These are phyloP conservation scores for Drosophila picticornis DNA, from an alignment of 2,888 invertebrate genomes.

Conservation along the genomic window DNA sequence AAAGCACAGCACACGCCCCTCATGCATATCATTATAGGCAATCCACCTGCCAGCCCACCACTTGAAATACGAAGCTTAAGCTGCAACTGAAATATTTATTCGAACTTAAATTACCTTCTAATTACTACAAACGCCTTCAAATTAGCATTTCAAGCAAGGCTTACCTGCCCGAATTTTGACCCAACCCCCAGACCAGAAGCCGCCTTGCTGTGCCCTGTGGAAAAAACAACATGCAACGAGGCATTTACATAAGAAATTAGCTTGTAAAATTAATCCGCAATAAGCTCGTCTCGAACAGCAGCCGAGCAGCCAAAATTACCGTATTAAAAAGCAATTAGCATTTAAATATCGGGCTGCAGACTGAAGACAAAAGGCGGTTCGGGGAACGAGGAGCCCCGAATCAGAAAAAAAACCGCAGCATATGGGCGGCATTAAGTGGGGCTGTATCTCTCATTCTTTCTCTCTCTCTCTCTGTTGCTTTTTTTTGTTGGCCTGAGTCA, in stretches of 20 bases:
- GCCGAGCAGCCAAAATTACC: slow-evolving; percentile 70
- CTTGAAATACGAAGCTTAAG: slow-evolving; percentile 44
- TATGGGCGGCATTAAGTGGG: slow-evolving; percentile 63
- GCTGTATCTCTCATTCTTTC: slow-evolving; percentile 4
- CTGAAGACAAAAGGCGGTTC: slow-evolving; percentile 45
- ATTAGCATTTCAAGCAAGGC: slow-evolving; percentile 70
- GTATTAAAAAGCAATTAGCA: slow-evolving; percentile 84
- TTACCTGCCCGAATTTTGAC: slow-evolving; percentile 52
- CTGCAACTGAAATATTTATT: slow-evolving; percentile 78
- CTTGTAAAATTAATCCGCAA: slow-evolving; percentile 84
- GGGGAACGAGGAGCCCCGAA: background rate
- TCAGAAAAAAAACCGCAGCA: slow-evolving; percentile 37
- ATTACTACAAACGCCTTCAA: slow-evolving; percentile 78
- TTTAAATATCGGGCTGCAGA: slow-evolving; percentile 65
- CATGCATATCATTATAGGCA: slow-evolving; percentile 17
- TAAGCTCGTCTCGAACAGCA: slow-evolving; percentile 72
- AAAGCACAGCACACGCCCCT: slow-evolving; percentile 26
- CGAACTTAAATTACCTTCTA: slow-evolving; percentile 82
- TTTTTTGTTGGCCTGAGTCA: slow-evolving; percentile 1
- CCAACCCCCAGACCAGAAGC: background rate
- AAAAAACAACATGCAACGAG: slow-evolving; percentile 65
- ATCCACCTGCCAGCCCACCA: slow-evolving; percentile 4
- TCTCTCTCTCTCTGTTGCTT: background rate
- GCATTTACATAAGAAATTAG: slow-evolving; percentile 84
- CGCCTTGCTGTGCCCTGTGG: slow-evolving; percentile 21